Percentiles rank a stretch among this genome's conserved stretches.
Conservation (phyloP, 2,797 vertebrate species). For the Rhyacichthys aspro region DNA sequence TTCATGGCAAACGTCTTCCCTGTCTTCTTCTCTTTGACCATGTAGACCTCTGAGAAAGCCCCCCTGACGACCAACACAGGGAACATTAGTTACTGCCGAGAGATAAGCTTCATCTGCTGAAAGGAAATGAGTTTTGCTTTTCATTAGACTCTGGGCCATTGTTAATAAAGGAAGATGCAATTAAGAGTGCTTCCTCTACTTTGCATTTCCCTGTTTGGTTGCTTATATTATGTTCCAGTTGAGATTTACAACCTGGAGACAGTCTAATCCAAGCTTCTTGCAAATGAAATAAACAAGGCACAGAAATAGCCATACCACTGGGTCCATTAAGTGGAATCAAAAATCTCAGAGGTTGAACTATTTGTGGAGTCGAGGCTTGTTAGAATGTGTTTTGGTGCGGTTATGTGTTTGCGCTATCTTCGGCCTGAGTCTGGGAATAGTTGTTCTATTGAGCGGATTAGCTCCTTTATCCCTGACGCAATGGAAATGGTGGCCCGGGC, state of each 20-base stretch:
- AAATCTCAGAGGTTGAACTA: conserved; percentile 38
- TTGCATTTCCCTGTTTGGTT: not conserved
- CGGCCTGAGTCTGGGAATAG: conserved; percentile 71
- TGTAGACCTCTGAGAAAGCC: conserved; percentile 95
- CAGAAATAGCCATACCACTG: conserved; percentile 19
- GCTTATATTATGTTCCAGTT: not conserved
- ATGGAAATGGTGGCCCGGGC: conserved; percentile 49
- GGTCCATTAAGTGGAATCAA: conserved; percentile 19
- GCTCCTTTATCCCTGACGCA: conserved; percentile 72
- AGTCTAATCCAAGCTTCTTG: not conserved
- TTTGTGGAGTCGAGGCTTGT: conserved; percentile 33
- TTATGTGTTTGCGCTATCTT: conserved; percentile 48
- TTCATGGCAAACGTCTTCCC: conserved; percentile 93
- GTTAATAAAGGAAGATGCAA: not conserved
- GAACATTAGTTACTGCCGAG: not conserved
- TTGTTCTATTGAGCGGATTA: conserved; percentile 73
- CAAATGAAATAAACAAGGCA: conserved; percentile 9
- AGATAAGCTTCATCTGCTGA: not conserved
- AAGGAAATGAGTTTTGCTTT: conserved; percentile 10
- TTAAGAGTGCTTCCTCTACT: not conserved
- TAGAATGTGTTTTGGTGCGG: conserved; percentile 24
- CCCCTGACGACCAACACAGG: conserved; percentile 78
- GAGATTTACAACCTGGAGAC: conserved; percentile 7
- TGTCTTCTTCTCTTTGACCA: conserved; percentile 93
- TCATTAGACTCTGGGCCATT: conserved; percentile 4